A percentile compares a stretch with the other conserved stretches of the same genome.
These are phyloP conservation scores for Globicephala melas DNA, from an alignment of 2,113 vertebrate species.

Conservation along the genomic window DNA sequence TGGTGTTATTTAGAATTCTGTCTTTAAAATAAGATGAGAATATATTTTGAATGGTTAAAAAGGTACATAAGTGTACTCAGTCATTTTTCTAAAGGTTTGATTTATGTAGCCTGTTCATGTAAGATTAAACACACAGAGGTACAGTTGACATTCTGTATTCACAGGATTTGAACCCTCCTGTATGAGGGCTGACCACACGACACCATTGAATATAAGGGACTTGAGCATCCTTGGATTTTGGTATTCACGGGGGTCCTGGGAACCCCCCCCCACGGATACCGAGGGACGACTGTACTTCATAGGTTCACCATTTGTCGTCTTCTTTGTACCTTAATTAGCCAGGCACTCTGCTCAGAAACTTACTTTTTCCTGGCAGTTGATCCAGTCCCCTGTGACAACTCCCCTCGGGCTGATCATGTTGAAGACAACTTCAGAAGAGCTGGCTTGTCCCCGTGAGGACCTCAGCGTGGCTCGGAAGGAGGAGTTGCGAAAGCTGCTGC, in stretches of 20 bases:
- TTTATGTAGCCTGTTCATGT: neutral
- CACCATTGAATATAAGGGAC: too few relatives aligned
- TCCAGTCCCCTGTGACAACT: conserved; percentile 94
- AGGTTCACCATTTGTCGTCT: neutral
- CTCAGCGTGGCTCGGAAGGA: conserved; percentile 95
- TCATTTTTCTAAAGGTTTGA: neutral
- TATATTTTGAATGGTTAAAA: conserved; percentile 16
- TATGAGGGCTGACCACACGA: too few relatives aligned
- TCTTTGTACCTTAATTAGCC: neutral
- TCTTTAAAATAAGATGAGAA: conserved; percentile 17
- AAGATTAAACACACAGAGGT: neutral
- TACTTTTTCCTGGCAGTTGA: conserved; percentile 84
- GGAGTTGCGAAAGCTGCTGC: conserved; percentile 94
- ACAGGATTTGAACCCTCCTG: too few relatives aligned
- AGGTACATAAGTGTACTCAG: neutral
- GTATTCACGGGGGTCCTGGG: neutral
- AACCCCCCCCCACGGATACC: neutral
- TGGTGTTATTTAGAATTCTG: conserved; percentile 8
- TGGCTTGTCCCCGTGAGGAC: conserved; percentile 97
- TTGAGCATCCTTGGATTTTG: too few relatives aligned
- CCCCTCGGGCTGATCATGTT: conserved; percentile 94
- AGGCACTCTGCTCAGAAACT: conserved; percentile 5
- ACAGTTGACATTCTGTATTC: too few relatives aligned
- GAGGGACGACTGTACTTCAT: neutral
- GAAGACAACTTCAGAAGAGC: conserved; percentile 97